phyloP scores from a whole-genome alignment of 53 echinoderm and acorn worm genomes.

The Mesocentrotus franciscanus region DNA sequence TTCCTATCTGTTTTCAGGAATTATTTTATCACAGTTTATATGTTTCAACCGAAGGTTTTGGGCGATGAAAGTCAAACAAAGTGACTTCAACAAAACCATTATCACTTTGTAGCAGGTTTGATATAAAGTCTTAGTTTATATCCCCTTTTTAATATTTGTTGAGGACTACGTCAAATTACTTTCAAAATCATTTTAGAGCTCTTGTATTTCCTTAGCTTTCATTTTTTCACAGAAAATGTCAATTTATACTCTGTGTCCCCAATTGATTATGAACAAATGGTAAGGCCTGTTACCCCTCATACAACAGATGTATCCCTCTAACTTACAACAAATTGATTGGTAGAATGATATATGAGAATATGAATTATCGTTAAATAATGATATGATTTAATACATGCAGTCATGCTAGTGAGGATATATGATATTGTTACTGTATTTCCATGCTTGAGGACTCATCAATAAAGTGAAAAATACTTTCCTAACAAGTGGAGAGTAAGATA shows the following conservation, averaged over 20 bases:
- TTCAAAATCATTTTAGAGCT: not conserved
- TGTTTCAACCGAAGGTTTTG: not conserved
- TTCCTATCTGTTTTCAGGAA: not conserved
- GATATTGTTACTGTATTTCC: not conserved
- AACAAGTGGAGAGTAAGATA: too few species aligned
- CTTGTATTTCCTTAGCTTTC: not conserved
- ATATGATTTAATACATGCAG: slow-evolving; percentile 12
- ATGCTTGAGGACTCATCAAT: not conserved
- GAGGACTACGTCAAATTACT: not conserved
- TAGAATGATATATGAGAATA: not conserved
- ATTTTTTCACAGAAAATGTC: not conserved
- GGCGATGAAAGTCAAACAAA: not conserved
- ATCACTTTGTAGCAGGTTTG: not conserved
- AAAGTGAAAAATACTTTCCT: too few species aligned
- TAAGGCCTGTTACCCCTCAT: not conserved
- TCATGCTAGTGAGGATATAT: not conserved
- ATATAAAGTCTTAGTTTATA: not conserved
- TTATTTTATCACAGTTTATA: not conserved
- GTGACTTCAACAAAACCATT: not conserved
- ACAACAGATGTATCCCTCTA: not conserved
- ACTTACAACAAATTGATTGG: not conserved
- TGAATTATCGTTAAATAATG: not conserved
- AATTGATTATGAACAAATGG: not conserved
- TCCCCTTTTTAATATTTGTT: not conserved
- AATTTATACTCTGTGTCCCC: not conserved